Conservation (phyloP, 1,140 invertebrate species). For the Pseudachorutes palmiensis region DNA sequence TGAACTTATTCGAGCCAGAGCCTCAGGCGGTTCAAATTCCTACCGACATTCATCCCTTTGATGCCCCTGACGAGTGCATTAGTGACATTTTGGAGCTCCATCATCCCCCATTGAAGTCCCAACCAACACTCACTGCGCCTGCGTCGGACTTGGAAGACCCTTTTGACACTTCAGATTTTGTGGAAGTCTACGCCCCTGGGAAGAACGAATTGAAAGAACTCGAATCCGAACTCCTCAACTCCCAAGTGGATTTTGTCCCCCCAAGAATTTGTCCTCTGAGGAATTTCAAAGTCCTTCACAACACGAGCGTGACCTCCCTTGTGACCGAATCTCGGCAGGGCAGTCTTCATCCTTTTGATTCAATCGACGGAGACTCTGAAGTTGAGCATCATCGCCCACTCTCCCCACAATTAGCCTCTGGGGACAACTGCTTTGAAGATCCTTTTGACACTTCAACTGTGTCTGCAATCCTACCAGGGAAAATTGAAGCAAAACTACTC, state of each 20-base stretch:
- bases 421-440: slow-evolving; percentile 46
- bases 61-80: slow-evolving; percentile 1
- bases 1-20: background rate
- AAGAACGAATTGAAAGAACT: slow-evolving; percentile 34
- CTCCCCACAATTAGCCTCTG: background rate
- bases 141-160: slow-evolving; percentile 25
- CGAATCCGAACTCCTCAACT: slow-evolving; percentile 35
- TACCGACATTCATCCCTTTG: slow-evolving; percentile 4
- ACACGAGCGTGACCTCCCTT: slow-evolving; percentile 11
- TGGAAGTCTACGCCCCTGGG: slow-evolving; percentile 18
- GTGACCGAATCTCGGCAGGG: slow-evolving; percentile 1
- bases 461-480: slow-evolving; percentile 62
- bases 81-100: background rate
- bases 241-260: slow-evolving; percentile 36
- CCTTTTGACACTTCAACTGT: slow-evolving; percentile 80
- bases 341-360: slow-evolving; percentile 20
- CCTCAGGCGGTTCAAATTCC: slow-evolving; percentile 10
- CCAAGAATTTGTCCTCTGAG: slow-evolving; percentile 9
- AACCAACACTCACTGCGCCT: slow-evolving; percentile 1
- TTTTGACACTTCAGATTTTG: slow-evolving; percentile 35
- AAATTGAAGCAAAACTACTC: slow-evolving; percentile 47
- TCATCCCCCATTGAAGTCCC: slow-evolving; percentile 32
- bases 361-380: slow-evolving; percentile 1
- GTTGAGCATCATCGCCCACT: slow-evolving; percentile 8
- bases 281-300: slow-evolving; percentile 3